These are phyloP conservation scores for Palythoa heliodiscus DNA, from an alignment of 92 coral and sea anemone species.

Conservation along the genomic window DNA sequence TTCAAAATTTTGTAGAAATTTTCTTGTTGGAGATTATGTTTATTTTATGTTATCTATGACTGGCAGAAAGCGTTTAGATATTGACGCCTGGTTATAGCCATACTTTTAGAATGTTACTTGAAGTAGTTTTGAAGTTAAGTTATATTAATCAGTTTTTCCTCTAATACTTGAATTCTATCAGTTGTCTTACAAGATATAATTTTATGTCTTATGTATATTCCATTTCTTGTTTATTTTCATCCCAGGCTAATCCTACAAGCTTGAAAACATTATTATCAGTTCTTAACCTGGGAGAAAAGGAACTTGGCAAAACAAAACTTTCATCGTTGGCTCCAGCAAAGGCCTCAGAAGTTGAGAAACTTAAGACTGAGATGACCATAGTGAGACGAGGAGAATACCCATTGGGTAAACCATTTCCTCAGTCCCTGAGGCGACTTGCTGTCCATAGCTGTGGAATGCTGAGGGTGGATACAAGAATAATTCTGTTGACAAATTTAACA, in stretches of 20 bases:
- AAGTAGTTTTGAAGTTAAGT: no score
- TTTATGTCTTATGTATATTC: neutral
- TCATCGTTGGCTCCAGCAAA: conserved; percentile 83
- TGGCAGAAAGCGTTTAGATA: no score
- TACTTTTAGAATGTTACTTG: no score
- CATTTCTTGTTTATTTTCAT: neutral
- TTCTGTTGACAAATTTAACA: conserved; percentile 58
- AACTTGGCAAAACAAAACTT: conserved; percentile 70
- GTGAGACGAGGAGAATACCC: conserved; percentile 77
- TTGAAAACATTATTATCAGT: conserved; percentile 73
- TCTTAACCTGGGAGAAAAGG: conserved; percentile 79
- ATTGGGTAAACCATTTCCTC: conserved; percentile 79
- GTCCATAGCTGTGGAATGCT: conserved; percentile 77
- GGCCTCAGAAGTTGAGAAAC: conserved; percentile 79
- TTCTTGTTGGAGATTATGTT: no score
- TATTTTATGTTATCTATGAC: no score
- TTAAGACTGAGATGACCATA: conserved; percentile 78
- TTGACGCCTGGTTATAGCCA: no score
- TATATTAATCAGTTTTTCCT: no score
- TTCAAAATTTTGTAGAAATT: no score
- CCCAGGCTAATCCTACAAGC: conserved; percentile 90
- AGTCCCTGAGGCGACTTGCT: conserved; percentile 67
- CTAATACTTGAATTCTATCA: no score
- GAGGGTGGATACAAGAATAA: conserved; percentile 77
- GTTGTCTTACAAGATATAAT: no score